A percentile compares a stretch with the other conserved stretches of the same genome.
These are phyloP conservation scores for Cheilosia vulpina DNA, from an alignment of 2,888 invertebrate species.

Conservation along the genomic window DNA sequence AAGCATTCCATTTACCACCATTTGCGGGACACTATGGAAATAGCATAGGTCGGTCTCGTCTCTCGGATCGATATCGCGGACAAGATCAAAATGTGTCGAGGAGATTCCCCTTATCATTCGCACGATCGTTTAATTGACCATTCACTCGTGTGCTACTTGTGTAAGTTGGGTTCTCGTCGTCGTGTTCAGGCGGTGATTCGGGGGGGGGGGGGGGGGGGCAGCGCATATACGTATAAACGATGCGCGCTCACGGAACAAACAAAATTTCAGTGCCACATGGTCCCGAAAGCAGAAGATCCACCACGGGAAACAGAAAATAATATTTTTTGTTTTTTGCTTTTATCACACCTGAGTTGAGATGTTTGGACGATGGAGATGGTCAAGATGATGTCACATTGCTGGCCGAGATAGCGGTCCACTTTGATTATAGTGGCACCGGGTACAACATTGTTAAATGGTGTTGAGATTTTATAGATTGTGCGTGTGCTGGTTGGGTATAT, in stretches of 20 bases:
- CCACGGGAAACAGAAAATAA: not conserved
- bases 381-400: conserved; percentile 52
- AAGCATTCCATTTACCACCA: conserved; percentile 35
- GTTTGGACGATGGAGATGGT: conserved; percentile 20
- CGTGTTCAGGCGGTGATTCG: conserved; percentile 26
- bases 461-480: conserved; percentile 46
- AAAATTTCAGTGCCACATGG: conserved; percentile 35
- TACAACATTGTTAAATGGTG: conserved; percentile 27
- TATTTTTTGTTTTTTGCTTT: not conserved
- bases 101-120: conserved; percentile 44
- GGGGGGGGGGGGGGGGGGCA: not conserved
- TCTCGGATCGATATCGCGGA: conserved; percentile 8
- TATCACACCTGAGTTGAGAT: conserved; percentile 28
- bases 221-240: conserved; percentile 18
- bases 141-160: conserved; percentile 70
- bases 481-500: not conserved
- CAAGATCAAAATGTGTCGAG: conserved; percentile 33
- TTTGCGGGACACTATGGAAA: conserved; percentile 55
- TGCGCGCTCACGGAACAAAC: conserved; percentile 47
- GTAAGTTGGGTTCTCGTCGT: conserved; percentile 20
- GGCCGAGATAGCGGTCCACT: conserved; percentile 31
- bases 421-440: conserved; percentile 41
- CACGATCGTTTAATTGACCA: conserved; percentile 68
- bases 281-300: not conserved
- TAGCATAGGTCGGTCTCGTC: not conserved